A percentile compares a stretch with the other conserved stretches of the same genome.
These are phyloP conservation scores for Laspeyria flexula DNA, from an alignment of 2,888 invertebrate species.

Conservation along the genomic window DNA sequence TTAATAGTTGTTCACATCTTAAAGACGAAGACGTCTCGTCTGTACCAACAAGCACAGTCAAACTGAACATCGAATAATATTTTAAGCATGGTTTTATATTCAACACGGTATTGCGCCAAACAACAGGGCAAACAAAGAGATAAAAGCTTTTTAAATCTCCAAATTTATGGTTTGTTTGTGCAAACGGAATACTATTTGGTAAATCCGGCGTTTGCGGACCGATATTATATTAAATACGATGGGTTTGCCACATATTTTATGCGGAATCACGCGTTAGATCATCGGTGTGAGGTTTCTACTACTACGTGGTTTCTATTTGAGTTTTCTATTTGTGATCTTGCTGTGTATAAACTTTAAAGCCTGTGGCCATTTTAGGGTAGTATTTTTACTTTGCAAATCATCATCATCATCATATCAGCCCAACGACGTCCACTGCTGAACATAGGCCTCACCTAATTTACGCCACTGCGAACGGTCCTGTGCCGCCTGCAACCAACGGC, in stretches of 20 bases:
- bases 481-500: no score
- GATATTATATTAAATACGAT: constrained; percentile 69
- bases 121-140: constrained; percentile 68
- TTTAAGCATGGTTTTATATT: constrained; percentile 61
- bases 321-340: neutral
- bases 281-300: constrained; percentile 17
- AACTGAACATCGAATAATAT: constrained; percentile 54
- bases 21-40: neutral
- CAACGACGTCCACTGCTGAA: no score
- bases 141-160: constrained; percentile 75
- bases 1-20: neutral
- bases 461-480: no score
- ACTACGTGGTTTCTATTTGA: constrained; percentile 9
- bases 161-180: constrained; percentile 77
- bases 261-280: constrained; percentile 42
- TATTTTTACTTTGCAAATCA: no score
- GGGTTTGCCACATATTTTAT: constrained; percentile 41
- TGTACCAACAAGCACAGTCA: constrained; percentile 16
- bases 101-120: constrained; percentile 59
- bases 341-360: neutral
- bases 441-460: no score
- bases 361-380: no score
- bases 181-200: constrained; percentile 72
- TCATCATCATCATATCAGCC: no score
- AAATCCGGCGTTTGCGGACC: constrained; percentile 50